These are phyloP conservation scores for Dione juno DNA, from an alignment of 2,888 invertebrate species.

Conservation along the genomic window DNA sequence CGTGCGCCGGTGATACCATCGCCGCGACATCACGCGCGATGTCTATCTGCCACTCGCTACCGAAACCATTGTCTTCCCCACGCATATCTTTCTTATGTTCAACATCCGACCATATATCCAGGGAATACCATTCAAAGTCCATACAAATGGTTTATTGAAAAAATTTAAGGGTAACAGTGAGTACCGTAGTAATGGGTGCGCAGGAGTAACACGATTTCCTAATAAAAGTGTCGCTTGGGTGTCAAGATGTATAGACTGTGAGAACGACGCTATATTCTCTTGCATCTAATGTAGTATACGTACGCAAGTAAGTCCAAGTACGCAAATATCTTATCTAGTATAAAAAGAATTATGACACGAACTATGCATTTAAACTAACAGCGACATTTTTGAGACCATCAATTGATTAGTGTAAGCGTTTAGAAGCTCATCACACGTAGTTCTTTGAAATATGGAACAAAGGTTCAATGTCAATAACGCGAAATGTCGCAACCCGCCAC, in stretches of 20 bases:
- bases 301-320: neutral
- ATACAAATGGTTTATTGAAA: neutral
- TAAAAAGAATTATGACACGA: neutral
- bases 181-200: constrained; percentile 44
- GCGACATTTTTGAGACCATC: constrained; percentile 20
- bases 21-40: constrained; percentile 74
- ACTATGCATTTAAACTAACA: neutral
- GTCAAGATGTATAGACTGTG: constrained; percentile 51
- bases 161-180: neutral
- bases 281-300: neutral
- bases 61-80: constrained; percentile 47
- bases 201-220: constrained; percentile 66
- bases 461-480: constrained; percentile 79
- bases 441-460: constrained; percentile 79
- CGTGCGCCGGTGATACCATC: constrained; percentile 71
- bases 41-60: constrained; percentile 59
- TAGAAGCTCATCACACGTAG: constrained; percentile 56
- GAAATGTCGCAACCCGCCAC: constrained; percentile 63
- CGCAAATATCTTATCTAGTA: neutral
- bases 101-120: constrained; percentile 32
- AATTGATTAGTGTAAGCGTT: constrained; percentile 42
- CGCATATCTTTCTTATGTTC: constrained; percentile 25
- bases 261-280: constrained; percentile 40
- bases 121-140: constrained; percentile 27
- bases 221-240: constrained; percentile 70